Evolutionary conservation across 2,113 vertebrate genomes (phyloP).

Genomic region (Bettongia penicillata): DNA sequence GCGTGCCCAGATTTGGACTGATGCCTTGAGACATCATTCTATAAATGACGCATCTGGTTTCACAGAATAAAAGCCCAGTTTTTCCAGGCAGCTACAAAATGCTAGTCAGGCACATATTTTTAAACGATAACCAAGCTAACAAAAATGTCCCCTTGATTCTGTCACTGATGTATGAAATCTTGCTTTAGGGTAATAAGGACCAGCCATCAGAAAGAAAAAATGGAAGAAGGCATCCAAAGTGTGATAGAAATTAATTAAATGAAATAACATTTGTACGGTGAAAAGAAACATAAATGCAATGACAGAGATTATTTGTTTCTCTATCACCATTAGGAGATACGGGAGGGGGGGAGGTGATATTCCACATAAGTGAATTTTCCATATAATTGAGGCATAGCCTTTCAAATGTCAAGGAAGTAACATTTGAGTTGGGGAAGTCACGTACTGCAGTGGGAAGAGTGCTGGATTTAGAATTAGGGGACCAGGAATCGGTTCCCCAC

Average conservation of each 20-base stretch:
- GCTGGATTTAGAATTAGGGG: neutral
- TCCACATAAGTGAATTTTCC: neutral
- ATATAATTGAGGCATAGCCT: neutral
- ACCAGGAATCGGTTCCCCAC: neutral
- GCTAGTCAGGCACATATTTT: slow-evolving; percentile 26
- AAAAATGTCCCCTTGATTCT: neutral
- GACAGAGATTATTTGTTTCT: neutral
- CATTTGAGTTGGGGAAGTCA: neutral
- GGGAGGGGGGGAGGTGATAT: neutral
- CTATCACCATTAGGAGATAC: neutral
- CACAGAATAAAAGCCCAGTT: neutral
- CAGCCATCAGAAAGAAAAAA: neutral
- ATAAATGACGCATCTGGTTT: neutral
- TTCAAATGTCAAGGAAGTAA: neutral
- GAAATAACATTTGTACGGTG: neutral
- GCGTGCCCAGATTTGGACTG: neutral
- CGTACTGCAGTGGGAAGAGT: neutral
- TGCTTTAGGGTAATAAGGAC: neutral
- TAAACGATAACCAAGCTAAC: slow-evolving; percentile 41
- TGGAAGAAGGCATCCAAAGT: neutral
- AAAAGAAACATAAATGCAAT: neutral
- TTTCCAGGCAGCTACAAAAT: slow-evolving; percentile 30
- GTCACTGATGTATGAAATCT: neutral
- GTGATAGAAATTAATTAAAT: neutral
- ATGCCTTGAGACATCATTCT: neutral